Evolutionary conservation across 2,113 vertebrate species (phyloP).

Genomic region (Hemichromis elongatus): DNA sequence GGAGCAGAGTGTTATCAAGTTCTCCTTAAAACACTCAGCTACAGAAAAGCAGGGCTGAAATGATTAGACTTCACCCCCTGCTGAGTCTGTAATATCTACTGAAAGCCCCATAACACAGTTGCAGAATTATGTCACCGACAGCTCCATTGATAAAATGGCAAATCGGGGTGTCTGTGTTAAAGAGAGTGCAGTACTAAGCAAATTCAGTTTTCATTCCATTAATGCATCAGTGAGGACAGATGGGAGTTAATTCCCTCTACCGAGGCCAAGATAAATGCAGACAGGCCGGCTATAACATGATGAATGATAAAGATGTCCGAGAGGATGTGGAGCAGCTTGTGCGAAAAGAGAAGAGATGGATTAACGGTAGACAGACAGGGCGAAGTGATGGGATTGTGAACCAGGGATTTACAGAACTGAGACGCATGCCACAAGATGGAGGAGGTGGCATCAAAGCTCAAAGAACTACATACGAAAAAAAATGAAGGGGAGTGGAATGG

Average conservation of each 20-base stretch:
- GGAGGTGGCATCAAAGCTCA: not conserved
- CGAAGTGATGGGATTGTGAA: slow-evolving; percentile 3
- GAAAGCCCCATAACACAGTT: slow-evolving; percentile 6
- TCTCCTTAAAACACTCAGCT: not conserved
- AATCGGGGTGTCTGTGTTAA: not conserved
- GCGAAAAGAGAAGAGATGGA: slow-evolving; percentile 13
- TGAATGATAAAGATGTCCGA: not conserved
- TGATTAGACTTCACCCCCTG: not conserved
- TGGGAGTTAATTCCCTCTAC: not conserved
- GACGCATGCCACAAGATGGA: slow-evolving; percentile 7
- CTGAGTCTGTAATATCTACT: not conserved
- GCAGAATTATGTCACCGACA: not conserved
- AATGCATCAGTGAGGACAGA: not conserved
- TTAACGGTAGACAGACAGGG: slow-evolving; percentile 6
- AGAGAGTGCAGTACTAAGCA: not conserved
- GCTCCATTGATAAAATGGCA: not conserved
- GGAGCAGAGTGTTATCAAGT: not conserved
- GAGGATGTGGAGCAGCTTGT: slow-evolving; percentile 9
- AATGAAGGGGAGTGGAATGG: not conserved
- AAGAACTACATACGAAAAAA: not conserved
- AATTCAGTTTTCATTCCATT: not conserved
- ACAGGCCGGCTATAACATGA: not conserved
- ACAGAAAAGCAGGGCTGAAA: not conserved
- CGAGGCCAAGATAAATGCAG: not conserved
- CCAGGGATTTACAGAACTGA: slow-evolving; percentile 4